Evolutionary conservation across 1,140 invertebrate genomes (phyloP).

Genomic region (Bombus cullumanus): DNA sequence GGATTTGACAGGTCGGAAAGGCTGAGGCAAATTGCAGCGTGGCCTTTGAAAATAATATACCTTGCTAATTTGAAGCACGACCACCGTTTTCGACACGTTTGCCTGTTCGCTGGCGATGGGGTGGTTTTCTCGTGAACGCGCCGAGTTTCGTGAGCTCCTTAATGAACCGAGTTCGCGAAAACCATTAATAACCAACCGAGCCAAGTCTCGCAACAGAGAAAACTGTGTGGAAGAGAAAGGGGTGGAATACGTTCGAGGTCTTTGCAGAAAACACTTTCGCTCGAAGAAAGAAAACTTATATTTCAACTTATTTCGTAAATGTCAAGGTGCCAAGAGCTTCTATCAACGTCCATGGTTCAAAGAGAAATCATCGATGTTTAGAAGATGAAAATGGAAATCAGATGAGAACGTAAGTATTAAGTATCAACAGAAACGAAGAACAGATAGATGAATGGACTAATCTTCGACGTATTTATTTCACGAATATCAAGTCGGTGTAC

Average conservation of each 20-base stretch:
- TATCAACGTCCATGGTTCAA: background rate
- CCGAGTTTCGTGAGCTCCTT: conserved; percentile 75
- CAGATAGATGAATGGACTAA: no score
- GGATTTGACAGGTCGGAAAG: background rate
- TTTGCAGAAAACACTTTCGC: conserved; percentile 23
- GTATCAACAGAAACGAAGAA: no score
- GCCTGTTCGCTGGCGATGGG: conserved; percentile 8
- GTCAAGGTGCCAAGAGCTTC: background rate
- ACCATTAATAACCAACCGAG: conserved; percentile 79
- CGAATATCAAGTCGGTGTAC: no score
- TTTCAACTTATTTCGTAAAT: background rate
- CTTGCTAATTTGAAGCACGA: conserved; percentile 70
- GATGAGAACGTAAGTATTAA: no score
- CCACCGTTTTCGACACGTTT: conserved; percentile 42
- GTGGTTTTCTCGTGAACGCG: conserved; percentile 66
- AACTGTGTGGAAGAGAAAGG: conserved; percentile 7
- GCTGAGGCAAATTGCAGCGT: background rate
- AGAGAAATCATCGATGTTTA: background rate
- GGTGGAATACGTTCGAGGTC: conserved; percentile 18
- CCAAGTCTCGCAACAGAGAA: conserved; percentile 60
- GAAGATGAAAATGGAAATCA: no score
- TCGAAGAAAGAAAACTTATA: background rate
- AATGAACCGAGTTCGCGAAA: conserved; percentile 78
- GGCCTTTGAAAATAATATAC: conserved; percentile 70
- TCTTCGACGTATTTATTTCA: no score